Base-by-base conservation (phyloP, 2,113 vertebrate genomes). In the Limnothrissa miodon region DNA sequence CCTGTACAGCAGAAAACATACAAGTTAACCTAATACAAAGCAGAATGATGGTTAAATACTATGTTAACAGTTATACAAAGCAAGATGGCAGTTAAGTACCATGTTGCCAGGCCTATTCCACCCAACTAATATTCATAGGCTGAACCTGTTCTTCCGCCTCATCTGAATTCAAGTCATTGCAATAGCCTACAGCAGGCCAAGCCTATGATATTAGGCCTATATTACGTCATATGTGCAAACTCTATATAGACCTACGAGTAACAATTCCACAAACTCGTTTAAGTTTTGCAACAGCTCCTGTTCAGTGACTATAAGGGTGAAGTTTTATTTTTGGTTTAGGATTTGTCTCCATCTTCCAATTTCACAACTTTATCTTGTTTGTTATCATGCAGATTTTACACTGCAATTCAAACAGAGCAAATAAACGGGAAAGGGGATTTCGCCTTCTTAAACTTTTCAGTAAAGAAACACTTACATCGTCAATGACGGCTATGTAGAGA, bases 401-500 rank as follows among this genome's bases (percentile, higher is more conserved):
- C 19, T 56, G 6, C 6, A 56, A 56, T 56, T 56, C 5, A 56
- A 56, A 23, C 19, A 23, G 23, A 56, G 7, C 51, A 56, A 21
- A 79, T 15, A 25, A 33, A 82, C n/a, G n/a, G 36, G 45, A 10
- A 23, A 17, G 25, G 23, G 13, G 0, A 36, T n/a, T n/a, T n/a
- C n/a, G n/a, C n/a, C n/a, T n/a, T n/a, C n/a, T n/a, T n/a, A n/a
- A n/a, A n/a, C n/a, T n/a, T n/a, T n/a, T n/a, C n/a, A n/a, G n/a
- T n/a, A 74, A 21, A 74, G 10, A 25, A 2, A 0, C 33, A 91
- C 94, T 93, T 82, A 95, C 95, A 91, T 94, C 95, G 87, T 95
- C 93, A 36, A 95, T 93, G 79, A 93, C 91, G 81, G 94, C 93
- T 87, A 94, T 92, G 88, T 95, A 91, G 11, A 95, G 93, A 86